phyloP scores from a whole-genome alignment of 1,140 invertebrate species.

The Drosophila varians region DNA sequence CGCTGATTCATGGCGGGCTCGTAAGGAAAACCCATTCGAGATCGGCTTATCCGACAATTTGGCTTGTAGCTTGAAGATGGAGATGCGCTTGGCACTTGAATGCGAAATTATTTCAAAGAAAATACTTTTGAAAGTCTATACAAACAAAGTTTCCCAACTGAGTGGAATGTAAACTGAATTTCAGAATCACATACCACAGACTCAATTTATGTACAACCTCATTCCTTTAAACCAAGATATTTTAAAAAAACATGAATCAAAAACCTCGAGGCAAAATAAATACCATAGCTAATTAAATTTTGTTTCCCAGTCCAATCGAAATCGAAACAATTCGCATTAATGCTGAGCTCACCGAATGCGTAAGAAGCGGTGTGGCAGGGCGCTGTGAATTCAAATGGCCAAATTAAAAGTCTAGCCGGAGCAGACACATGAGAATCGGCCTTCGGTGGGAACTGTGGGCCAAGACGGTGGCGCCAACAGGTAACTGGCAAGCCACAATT shows the following conservation, averaged over 20 bases:
- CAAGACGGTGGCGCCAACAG: slow-evolving; percentile 30
- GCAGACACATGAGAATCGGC: slow-evolving; percentile 43
- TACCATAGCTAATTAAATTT: not conserved
- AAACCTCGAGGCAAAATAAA: not conserved
- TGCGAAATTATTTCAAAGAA: not conserved
- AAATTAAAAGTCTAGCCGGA: slow-evolving; percentile 41
- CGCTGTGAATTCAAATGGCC: slow-evolving; percentile 49
- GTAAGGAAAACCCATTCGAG: slow-evolving; percentile 47
- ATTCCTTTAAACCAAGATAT: not conserved
- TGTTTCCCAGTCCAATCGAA: not conserved
- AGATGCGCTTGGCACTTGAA: slow-evolving; percentile 18
- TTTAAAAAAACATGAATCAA: not conserved
- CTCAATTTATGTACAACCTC: not conserved
- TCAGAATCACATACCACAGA: not conserved
- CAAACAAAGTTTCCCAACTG: too few species aligned
- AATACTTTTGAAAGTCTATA: too few species aligned
- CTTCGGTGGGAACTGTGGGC: slow-evolving; percentile 24
- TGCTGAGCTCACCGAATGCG: slow-evolving; percentile 23
- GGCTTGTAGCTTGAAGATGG: slow-evolving; percentile 3
- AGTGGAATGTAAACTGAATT: not conserved
- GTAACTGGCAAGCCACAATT: slow-evolving; percentile 23
- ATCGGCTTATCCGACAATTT: slow-evolving; percentile 29
- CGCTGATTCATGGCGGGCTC: slow-evolving; percentile 21
- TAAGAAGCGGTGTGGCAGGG: slow-evolving; percentile 9
- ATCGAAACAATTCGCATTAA: not conserved